Evolutionary conservation across 2,888 invertebrate species (phyloP).

Genomic region (Sabatieria punctata): DNA sequence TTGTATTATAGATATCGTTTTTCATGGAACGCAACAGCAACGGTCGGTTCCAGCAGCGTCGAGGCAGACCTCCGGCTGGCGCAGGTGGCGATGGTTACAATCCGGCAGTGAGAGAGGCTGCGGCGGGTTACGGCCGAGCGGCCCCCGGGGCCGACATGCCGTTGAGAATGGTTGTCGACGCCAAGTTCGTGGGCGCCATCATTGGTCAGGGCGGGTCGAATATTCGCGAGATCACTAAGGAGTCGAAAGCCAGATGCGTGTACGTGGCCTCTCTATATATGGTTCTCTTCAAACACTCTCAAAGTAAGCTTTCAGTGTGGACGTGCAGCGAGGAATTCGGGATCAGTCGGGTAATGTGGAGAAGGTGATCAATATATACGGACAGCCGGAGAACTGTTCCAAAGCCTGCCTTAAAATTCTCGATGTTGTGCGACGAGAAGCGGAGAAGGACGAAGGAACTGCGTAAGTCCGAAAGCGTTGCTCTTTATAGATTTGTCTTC

Average conservation of each 20-base stretch:
- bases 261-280: conserved; percentile 2
- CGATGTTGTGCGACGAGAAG: conserved; percentile 87
- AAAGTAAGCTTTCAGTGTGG: conserved; percentile 12
- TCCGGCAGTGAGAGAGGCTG: too few relatives aligned
- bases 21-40: too few relatives aligned
- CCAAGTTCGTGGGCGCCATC: conserved; percentile 62
- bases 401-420: conserved; percentile 92
- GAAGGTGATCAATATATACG: conserved; percentile 85
- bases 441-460: conserved; percentile 4
- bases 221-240: conserved; percentile 83
- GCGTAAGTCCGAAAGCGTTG: too few relatives aligned
- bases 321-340: conserved; percentile 13
- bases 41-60: too few relatives aligned
- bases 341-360: conserved; percentile 13
- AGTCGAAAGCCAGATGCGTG: conserved; percentile 36
- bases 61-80: too few relatives aligned
- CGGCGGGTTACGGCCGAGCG: too few relatives aligned
- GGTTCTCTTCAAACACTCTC: background rate
- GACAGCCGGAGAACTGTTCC: conserved; percentile 89
- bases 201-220: conserved; percentile 93
- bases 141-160: conserved; percentile 27
- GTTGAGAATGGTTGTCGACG: conserved; percentile 32
- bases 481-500: too few relatives aligned
- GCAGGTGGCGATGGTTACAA: too few relatives aligned
- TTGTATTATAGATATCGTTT: too few relatives aligned